Conservation (phyloP, 2,113 vertebrate species). For the Eurypyga helias region DNA sequence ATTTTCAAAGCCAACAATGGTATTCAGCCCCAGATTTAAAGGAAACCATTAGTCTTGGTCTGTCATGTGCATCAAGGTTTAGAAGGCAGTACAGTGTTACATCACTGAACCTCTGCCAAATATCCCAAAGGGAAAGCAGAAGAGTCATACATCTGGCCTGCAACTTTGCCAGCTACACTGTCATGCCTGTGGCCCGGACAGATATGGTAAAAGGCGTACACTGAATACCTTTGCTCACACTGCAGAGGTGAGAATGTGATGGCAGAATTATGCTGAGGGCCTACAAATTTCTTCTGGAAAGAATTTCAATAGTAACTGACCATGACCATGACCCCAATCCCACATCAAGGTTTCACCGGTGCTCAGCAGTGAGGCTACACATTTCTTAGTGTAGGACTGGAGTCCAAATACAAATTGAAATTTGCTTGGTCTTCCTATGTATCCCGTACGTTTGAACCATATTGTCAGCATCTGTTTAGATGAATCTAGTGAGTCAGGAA, state of each 20-base stretch:
- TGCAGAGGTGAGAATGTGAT: conserved; percentile 34
- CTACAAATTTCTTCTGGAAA: conserved; percentile 19
- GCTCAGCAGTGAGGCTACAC: conserved; percentile 3
- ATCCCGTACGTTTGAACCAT: conserved; percentile 19
- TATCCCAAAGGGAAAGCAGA: conserved; percentile 33
- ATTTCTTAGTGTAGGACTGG: not conserved
- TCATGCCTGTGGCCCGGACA: not conserved
- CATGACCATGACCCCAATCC: conserved; percentile 5
- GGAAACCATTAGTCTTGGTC: conserved; percentile 74
- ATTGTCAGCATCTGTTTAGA: conserved; percentile 60
- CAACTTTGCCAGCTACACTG: conserved; percentile 25
- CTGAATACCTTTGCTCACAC: not conserved
- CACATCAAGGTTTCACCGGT: conserved; percentile 26
- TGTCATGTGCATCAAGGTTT: conserved; percentile 73
- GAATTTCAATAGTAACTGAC: not conserved
- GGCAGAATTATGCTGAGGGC: conserved; percentile 6
- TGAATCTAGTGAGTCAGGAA: conserved; percentile 8
- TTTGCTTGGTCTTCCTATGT: conserved; percentile 24
- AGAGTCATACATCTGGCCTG: conserved; percentile 38
- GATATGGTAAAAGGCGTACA: not conserved
- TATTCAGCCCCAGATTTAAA: conserved; percentile 69
- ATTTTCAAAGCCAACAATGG: conserved; percentile 64
- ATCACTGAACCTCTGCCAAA: conserved; percentile 56
- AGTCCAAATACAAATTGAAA: conserved; percentile 60
- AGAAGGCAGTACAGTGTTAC: conserved; percentile 50